Percentiles rank a stretch among this genome's conserved stretches.
Evolutionary conservation across 2,113 vertebrate species (phyloP).

Genomic region (Psilopogon haemacephalus): DNA sequence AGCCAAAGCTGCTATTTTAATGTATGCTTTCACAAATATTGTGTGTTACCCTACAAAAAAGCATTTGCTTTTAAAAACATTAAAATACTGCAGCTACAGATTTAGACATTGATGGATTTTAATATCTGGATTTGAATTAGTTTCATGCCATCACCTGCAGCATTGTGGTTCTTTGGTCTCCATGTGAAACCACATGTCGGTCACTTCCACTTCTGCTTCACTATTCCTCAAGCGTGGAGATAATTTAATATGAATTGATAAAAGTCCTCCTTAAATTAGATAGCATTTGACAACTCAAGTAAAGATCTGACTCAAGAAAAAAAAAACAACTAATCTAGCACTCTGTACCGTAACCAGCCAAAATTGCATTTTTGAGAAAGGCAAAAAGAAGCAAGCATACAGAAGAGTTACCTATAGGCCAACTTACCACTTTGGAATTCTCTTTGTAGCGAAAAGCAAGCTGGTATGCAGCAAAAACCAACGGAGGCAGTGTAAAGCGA

Average conservation of each 20-base stretch:
- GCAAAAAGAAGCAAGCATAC: neutral
- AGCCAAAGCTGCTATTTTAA: neutral
- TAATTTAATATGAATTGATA: neutral
- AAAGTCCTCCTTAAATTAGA: neutral
- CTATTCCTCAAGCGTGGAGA: neutral
- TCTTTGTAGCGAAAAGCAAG: conserved; percentile 97
- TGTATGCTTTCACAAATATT: neutral
- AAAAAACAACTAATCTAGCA: neutral
- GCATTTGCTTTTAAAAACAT: neutral
- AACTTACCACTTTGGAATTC: conserved; percentile 87
- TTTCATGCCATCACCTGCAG: neutral
- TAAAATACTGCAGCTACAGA: neutral
- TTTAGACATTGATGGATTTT: neutral
- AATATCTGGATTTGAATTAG: neutral
- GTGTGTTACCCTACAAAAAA: neutral
- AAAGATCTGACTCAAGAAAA: neutral
- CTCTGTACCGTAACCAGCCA: neutral
- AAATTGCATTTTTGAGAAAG: neutral
- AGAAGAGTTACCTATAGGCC: neutral
- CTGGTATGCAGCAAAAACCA: conserved; percentile 97
- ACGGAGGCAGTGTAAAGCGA: conserved; percentile 90
- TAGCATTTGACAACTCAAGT: neutral
- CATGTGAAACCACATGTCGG: neutral
- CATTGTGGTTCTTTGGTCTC: neutral
- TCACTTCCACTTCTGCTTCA: neutral